A percentile compares a stretch with the other conserved stretches of the same genome.
Conservation (phyloP, 2,113 vertebrate genomes). For the Hemiscyllium ocellatum region DNA sequence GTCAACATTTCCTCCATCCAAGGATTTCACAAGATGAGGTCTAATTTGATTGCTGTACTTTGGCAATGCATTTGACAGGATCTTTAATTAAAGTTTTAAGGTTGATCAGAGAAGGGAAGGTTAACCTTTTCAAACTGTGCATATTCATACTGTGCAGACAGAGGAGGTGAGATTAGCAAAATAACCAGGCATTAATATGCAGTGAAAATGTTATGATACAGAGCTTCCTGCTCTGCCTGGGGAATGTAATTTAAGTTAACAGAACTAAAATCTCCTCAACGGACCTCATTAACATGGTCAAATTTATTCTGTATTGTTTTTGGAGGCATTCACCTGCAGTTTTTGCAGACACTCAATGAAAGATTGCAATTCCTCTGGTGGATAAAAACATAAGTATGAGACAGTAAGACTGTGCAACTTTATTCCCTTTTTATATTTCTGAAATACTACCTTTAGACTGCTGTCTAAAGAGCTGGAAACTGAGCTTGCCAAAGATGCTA, state of each 20-base stretch:
- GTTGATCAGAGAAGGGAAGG: not conserved
- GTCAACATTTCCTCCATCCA: not conserved
- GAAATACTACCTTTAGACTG: not conserved
- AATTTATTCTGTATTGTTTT: not conserved
- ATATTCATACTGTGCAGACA: slow-evolving; percentile 9
- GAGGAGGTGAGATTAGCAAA: slow-evolving; percentile 18
- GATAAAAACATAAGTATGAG: not conserved
- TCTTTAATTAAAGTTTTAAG: slow-evolving; percentile 1
- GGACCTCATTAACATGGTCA: slow-evolving; percentile 3
- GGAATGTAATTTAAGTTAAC: not conserved
- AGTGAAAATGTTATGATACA: not conserved
- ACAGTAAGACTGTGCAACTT: not conserved
- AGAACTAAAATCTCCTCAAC: not conserved
- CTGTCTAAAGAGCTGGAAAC: not conserved
- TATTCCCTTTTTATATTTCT: not conserved
- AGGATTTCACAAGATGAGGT: not conserved
- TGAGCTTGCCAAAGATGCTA: not conserved
- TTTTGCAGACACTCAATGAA: not conserved
- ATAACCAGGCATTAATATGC: not conserved
- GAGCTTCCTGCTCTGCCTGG: not conserved
- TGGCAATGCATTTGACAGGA: not conserved
- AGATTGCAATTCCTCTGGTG: not conserved
- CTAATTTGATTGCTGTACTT: not conserved
- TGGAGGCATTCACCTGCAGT: too few relatives aligned
- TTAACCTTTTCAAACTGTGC: slow-evolving; percentile 24